Evolutionary conservation across 2,797 vertebrate species (phyloP), one percentile per base, ranked within the genome.

Genomic region (Thalassophryne amazonica): DNA sequence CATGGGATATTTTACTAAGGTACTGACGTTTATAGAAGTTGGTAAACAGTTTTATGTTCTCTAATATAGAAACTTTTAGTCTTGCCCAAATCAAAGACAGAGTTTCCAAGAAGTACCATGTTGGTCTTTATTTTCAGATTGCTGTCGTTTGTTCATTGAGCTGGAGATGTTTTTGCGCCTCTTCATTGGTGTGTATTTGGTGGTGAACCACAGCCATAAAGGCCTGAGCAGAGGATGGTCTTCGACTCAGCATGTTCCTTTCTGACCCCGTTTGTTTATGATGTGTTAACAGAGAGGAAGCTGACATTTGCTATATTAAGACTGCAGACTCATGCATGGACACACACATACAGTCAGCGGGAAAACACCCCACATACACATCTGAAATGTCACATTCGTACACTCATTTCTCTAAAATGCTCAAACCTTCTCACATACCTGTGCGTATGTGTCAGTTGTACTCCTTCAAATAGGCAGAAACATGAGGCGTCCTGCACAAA

Each of bases 281-380:
- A 64, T 12, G 43, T 72, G 59, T 35, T 64, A 60, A 80, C 54
- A 57, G 36, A 57, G 33, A 53, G 25, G 33, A 52, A 48, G 65
- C 45, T 56, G 43, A 51, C 10, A 2, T 1, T 2, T 0, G 3
- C 72, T 74, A 66, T 71, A 70, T 34, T 71, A 47, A 76, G 69
- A 48, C 58, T 34, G 12, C 18, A 58, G 51, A 12, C 11, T 5
- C 17, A 12, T 12, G 0, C 16, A 6, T 29, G 10, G 22, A 10
- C 15, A 33, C 11, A 4, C 10, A 35, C 12, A 21, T 4, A 13
- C 1, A n/a, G 3, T 14, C 16, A n/a, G n/a, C n/a, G n/a, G n/a
- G n/a, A n/a, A n/a, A n/a, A 16, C 6, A 11, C 6, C 5, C 12
- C 18, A 36, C 15, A 8, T 15, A 7, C 14, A 55, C 2, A 20